A percentile compares a stretch with the other conserved stretches of the same genome.
These are phyloP conservation scores for Nycteola revayana DNA, from an alignment of 2,888 invertebrate genomes.

Conservation along the genomic window DNA sequence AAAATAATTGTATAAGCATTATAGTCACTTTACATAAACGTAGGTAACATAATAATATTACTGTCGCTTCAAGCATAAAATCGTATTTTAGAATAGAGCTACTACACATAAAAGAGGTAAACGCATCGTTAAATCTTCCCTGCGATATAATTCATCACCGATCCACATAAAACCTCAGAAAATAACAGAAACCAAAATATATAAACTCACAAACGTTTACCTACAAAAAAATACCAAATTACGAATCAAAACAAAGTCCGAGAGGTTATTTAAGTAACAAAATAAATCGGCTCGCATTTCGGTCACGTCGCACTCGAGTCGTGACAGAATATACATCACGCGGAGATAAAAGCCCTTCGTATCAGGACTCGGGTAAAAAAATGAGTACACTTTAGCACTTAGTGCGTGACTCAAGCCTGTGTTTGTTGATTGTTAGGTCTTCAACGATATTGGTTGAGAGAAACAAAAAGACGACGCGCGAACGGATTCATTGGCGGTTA, in stretches of 20 bases:
- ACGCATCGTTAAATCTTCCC: not conserved
- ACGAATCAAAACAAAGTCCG: constrained; percentile 48
- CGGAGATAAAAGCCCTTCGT: constrained; percentile 71
- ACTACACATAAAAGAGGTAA: too few relatives aligned
- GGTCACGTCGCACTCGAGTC: constrained; percentile 71
- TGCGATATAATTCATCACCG: too few relatives aligned
- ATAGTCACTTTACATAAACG: too few relatives aligned
- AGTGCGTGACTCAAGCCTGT: constrained; percentile 22
- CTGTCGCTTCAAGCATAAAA: too few relatives aligned
- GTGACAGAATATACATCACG: constrained; percentile 75
- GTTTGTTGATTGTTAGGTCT: constrained; percentile 19
- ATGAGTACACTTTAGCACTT: constrained; percentile 51
- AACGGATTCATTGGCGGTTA: too few relatives aligned
- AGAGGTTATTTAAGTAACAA: constrained; percentile 40
- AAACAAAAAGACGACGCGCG: not conserved
- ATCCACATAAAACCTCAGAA: too few relatives aligned
- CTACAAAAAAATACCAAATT: constrained; percentile 34
- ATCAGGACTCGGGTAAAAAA: constrained; percentile 43
- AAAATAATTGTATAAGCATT: too few relatives aligned
- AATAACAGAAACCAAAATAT: too few relatives aligned
- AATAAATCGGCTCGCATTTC: constrained; percentile 69
- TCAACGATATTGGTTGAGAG: constrained; percentile 3
- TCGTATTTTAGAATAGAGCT: too few relatives aligned
- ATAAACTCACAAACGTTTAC: not conserved
- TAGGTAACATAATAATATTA: too few relatives aligned